Evolutionary conservation across 2,113 vertebrate genomes (phyloP).

Genomic region (Cyprinodon variegatus): DNA sequence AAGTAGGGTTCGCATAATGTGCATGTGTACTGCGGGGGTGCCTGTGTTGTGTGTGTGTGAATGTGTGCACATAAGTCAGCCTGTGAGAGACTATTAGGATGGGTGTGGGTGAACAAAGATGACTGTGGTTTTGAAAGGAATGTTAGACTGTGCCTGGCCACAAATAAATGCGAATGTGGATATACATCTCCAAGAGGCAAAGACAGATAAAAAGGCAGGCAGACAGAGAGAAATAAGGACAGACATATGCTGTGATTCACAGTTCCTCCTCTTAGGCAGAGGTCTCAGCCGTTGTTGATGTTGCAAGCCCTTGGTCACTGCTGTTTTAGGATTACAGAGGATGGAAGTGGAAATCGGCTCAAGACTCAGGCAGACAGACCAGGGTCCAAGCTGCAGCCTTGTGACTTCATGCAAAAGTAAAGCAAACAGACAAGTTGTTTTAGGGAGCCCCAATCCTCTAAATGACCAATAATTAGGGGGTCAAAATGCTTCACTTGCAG

Average conservation of each 20-base stretch:
- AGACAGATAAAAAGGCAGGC: slow-evolving; percentile 39
- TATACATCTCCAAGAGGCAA: slow-evolving; percentile 33
- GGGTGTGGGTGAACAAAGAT: slow-evolving; percentile 60
- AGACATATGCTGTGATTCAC: slow-evolving; percentile 65
- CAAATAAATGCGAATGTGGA: slow-evolving; percentile 49
- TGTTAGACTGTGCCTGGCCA: slow-evolving; percentile 49
- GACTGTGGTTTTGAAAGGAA: slow-evolving; percentile 70
- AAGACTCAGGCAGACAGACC: slow-evolving; percentile 68
- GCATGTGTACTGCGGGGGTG: slow-evolving; percentile 8
- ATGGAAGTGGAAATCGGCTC: slow-evolving; percentile 60
- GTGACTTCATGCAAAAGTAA: slow-evolving; percentile 57
- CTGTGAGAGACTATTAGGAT: slow-evolving; percentile 57
- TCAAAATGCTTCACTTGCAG: slow-evolving; percentile 68
- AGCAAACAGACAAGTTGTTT: slow-evolving; percentile 69
- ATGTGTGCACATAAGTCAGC: slow-evolving; percentile 13
- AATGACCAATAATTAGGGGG: slow-evolving; percentile 67
- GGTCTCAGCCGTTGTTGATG: slow-evolving; percentile 60
- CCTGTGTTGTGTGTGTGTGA: not conserved
- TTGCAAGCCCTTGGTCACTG: slow-evolving; percentile 62
- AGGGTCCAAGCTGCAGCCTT: slow-evolving; percentile 45
- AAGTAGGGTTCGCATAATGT: slow-evolving; percentile 47
- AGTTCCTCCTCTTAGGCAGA: slow-evolving; percentile 66
- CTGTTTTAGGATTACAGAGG: slow-evolving; percentile 62
- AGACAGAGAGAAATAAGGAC: slow-evolving; percentile 29
- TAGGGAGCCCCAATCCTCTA: slow-evolving; percentile 59